Conservation (phyloP, 1,140 invertebrate species). For the Dolichoris vasculosae region DNA sequence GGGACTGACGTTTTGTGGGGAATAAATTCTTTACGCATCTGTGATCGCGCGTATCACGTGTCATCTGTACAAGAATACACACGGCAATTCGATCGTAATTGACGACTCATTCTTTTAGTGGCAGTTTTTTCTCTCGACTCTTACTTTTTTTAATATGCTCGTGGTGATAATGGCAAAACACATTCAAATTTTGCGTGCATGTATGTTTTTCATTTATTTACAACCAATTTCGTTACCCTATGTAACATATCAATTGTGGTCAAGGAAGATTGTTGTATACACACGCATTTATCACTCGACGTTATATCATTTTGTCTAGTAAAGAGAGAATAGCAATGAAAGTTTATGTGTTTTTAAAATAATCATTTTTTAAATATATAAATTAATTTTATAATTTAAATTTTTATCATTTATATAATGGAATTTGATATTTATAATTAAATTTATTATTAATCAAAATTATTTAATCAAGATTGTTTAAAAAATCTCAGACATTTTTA, state of each 20-base stretch:
- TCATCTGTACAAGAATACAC: slow-evolving; percentile 14
- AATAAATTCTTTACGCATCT: slow-evolving; percentile 55
- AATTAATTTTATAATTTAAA: not conserved
- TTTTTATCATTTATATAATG: too few relatives aligned
- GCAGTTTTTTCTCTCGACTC: slow-evolving; percentile 10
- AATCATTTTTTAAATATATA: not conserved
- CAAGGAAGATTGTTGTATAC: not conserved
- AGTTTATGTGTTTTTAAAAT: not conserved
- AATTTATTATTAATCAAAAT: too few relatives aligned
- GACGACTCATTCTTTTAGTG: slow-evolving; percentile 45
- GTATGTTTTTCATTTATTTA: not conserved
- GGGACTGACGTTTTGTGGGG: slow-evolving; percentile 49
- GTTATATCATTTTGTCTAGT: not conserved
- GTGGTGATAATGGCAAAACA: not conserved
- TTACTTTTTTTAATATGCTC: not conserved
- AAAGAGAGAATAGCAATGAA: not conserved
- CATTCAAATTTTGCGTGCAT: not conserved
- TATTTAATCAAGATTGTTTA: too few relatives aligned
- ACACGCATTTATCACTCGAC: not conserved
- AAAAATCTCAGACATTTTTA: too few relatives aligned
- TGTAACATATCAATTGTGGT: slow-evolving; percentile 22
- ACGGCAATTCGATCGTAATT: slow-evolving; percentile 40
- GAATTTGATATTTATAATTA: too few relatives aligned
- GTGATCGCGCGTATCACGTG: slow-evolving; percentile 45
- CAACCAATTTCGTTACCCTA: slow-evolving; percentile 4